Base-by-base conservation (phyloP, 2,113 vertebrate species). In the Amphiprion percula region DNA sequence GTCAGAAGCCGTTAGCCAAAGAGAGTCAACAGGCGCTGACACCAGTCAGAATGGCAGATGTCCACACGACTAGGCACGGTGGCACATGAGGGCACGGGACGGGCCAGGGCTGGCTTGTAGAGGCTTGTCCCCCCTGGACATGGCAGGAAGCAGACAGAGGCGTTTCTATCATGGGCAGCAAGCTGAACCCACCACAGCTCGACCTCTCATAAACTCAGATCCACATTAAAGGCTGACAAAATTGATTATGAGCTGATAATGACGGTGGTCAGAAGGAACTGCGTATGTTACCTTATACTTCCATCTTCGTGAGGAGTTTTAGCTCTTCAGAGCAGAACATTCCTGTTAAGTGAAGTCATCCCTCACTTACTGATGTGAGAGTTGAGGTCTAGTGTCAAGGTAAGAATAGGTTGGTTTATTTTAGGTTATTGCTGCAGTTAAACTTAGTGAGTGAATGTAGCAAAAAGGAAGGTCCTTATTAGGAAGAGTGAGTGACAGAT, bases 31-130 rank as follows among this genome's bases (percentile, higher is more conserved):
- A 68, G 79, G 77, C 61, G 68, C 79, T 93, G 92, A 94, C 93
- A 91, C 82, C 78, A 92, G 90, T 94, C 93, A 92, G 93, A 93
- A 91, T 93, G 92, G 90, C 93, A 94, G 93, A 94, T 94, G 94
- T 92, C 91, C 91, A 93, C 91, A 78, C 84, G 86, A 92, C 85
- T 84, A 82, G 89, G 91, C 91, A 93, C 85, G 87, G 89, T 84
- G 87, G 90, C 88, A 87, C 84, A 85, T 75, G 87, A 89, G 91
- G 88, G 84, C 88, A 91, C 7, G 26, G 91, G 80, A 73, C 84
- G 54, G 85, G 84, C 80, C 82, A 46, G 55, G 75, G 81, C 61
- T 79, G 83, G 79, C 82, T 81, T 74, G 63, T 81, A 85, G 68
- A 68, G 64, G 74, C 85, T 9, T 87, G 90, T 92, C 87, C 80